Evolutionary conservation across 1,140 invertebrate genomes (phyloP).

Genomic region (Heterodera schachtii): DNA sequence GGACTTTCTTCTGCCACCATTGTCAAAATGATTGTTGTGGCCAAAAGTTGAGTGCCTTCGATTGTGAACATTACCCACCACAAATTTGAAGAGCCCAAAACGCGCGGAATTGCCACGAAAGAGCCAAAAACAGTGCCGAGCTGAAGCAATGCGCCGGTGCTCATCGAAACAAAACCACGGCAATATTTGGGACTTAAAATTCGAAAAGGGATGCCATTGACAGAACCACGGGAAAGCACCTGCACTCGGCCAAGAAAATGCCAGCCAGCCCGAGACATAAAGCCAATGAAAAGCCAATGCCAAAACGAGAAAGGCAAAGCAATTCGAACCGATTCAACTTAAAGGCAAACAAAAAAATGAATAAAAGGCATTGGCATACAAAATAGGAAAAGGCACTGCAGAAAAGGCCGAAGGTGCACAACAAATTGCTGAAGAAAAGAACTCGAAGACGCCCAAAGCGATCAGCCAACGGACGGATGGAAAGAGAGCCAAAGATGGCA

Average conservation of each 20-base stretch:
- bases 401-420: constrained; percentile 40
- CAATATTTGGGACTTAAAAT: constrained; percentile 55
- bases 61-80: constrained; percentile 56
- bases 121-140: constrained; percentile 56
- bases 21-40: background rate
- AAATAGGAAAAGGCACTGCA: constrained; percentile 50
- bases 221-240: constrained; percentile 34
- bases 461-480: constrained; percentile 51
- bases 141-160: constrained; percentile 57
- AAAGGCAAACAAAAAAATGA: constrained; percentile 1
- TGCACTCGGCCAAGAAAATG: constrained; percentile 58
- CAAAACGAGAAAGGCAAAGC: constrained; percentile 54
- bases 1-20: constrained; percentile 4
- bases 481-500: constrained; percentile 55
- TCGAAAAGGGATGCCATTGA: background rate
- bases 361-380: constrained; percentile 34
- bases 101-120: constrained; percentile 56
- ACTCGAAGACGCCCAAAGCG: constrained; percentile 53
- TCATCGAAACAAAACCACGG: constrained; percentile 56
- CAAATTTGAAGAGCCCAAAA: constrained; percentile 48
- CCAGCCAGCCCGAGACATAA: constrained; percentile 55
- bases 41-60: constrained; percentile 32
- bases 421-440: constrained; percentile 49
- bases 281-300: constrained; percentile 50
- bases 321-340: constrained; percentile 57